Conservation (phyloP, 2,888 invertebrate genomes). For the Eupithecia centaureata region DNA sequence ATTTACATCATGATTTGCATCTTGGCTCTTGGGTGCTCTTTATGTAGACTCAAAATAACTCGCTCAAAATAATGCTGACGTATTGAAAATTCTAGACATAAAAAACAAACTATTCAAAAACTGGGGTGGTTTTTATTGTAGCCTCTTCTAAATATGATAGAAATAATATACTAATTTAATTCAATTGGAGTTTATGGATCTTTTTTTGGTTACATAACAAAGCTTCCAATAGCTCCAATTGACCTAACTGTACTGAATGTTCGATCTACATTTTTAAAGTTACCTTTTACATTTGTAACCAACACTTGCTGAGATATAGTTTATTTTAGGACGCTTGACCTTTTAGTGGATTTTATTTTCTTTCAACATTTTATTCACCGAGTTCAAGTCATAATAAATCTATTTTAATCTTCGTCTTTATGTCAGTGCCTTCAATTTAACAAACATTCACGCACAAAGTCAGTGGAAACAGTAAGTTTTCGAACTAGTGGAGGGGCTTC, state of each 20-base stretch:
- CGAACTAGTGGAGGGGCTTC: conserved; percentile 35
- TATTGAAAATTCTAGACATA: neutral
- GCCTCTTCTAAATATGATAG: neutral
- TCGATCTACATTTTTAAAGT: too few relatives aligned
- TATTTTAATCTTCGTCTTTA: neutral
- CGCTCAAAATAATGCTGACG: neutral
- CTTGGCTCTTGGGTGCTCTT: neutral
- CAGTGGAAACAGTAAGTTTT: neutral
- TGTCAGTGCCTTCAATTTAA: neutral
- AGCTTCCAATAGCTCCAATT: neutral
- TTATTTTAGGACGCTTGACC: too few relatives aligned
- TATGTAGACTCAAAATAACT: neutral
- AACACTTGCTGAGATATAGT: neutral
- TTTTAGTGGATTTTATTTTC: too few relatives aligned
- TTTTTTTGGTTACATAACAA: neutral
- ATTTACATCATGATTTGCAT: conserved; percentile 20
- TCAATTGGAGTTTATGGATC: neutral
- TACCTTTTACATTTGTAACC: too few relatives aligned
- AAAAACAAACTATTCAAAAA: neutral
- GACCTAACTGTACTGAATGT: neutral
- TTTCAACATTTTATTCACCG: neutral
- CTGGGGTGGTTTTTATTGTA: neutral
- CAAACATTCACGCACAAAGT: conserved; percentile 2
- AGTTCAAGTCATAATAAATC: neutral
- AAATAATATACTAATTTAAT: neutral